phyloP scores from a whole-genome alignment of 1,140 invertebrate genomes.

The Drosophila ohnishii region DNA sequence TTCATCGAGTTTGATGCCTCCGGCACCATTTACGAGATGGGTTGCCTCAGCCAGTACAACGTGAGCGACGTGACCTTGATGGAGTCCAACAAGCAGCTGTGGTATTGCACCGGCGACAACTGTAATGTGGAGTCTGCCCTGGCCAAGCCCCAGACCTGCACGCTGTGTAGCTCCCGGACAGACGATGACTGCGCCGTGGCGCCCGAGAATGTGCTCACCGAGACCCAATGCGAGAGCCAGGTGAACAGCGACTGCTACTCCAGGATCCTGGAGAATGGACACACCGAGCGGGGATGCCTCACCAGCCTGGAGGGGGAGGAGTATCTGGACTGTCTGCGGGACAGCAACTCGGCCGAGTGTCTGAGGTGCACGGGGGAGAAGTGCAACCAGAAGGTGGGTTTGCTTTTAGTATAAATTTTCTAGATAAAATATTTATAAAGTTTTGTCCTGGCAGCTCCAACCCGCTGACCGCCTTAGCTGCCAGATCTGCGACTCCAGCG shows the following conservation, averaged over 20 bases:
- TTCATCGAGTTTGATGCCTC: constrained; percentile 62
- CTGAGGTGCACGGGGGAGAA: constrained; percentile 45
- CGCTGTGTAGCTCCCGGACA: constrained; percentile 67
- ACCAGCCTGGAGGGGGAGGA: constrained; percentile 56
- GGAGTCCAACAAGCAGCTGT: constrained; percentile 55
- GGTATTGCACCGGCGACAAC: constrained; percentile 69
- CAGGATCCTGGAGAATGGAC: constrained; percentile 59
- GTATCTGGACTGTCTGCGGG: constrained; percentile 49
- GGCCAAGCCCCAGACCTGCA: constrained; percentile 44
- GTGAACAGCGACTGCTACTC: constrained; percentile 71
- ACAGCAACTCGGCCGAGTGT: constrained; percentile 53
- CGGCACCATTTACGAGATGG: constrained; percentile 42
- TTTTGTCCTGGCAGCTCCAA: constrained; percentile 48
- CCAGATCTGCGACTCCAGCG: constrained; percentile 62
- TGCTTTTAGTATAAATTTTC: neutral
- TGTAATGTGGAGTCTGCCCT: constrained; percentile 62
- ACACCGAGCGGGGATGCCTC: constrained; percentile 74
- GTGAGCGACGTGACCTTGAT: constrained; percentile 48
- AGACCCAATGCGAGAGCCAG: constrained; percentile 31
- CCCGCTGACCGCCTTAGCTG: constrained; percentile 65
- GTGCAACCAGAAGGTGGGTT: constrained; percentile 63
- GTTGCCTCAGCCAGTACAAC: constrained; percentile 74
- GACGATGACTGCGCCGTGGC: constrained; percentile 55
- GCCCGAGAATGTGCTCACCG: constrained; percentile 16
- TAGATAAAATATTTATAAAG: neutral